A percentile compares a stretch with the other conserved stretches of the same genome.
phyloP scores from a whole-genome alignment of 2,797 vertebrate genomes.

The Sebastes hopkinsi region DNA sequence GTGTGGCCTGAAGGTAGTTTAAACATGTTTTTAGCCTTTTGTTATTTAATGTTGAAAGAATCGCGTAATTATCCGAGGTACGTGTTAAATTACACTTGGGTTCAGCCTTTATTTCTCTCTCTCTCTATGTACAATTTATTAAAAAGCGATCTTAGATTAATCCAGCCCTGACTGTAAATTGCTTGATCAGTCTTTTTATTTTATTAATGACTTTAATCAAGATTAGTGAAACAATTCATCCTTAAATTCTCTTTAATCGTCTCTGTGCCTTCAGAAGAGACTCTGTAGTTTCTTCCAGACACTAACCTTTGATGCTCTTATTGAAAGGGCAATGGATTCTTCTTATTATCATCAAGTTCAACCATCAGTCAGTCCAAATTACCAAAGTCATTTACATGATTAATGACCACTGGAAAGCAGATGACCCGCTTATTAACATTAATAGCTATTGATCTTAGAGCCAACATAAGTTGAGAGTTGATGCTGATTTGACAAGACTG shows the following conservation, averaged over 20 bases:
- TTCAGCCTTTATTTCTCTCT: neutral
- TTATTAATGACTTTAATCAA: constrained; percentile 59
- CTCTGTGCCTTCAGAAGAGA: neutral
- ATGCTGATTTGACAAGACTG: constrained; percentile 71
- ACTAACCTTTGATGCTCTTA: constrained; percentile 54
- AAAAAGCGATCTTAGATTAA: constrained; percentile 19
- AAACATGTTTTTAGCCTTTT: neutral
- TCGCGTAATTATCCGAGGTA: neutral
- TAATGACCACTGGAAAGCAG: constrained; percentile 65
- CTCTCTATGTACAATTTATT: neutral
- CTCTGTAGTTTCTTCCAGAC: constrained; percentile 19
- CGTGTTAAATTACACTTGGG: neutral
- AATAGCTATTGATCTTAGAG: constrained; percentile 71
- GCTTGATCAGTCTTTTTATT: constrained; percentile 26
- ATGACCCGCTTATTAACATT: constrained; percentile 69
- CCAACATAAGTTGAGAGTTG: constrained; percentile 58
- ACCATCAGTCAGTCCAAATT: constrained; percentile 72
- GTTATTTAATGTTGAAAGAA: neutral
- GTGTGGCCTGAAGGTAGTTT: neutral
- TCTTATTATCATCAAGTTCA: constrained; percentile 64
- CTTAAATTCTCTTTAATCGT: constrained; percentile 19
- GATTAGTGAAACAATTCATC: constrained; percentile 48
- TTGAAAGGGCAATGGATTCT: constrained; percentile 66
- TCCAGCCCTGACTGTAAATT: constrained; percentile 33
- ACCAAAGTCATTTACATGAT: constrained; percentile 71